Evolutionary conservation across 2,888 invertebrate genomes (phyloP), one percentile per base, ranked within the genome.

Genomic region (Amphipoea oculea): DNA sequence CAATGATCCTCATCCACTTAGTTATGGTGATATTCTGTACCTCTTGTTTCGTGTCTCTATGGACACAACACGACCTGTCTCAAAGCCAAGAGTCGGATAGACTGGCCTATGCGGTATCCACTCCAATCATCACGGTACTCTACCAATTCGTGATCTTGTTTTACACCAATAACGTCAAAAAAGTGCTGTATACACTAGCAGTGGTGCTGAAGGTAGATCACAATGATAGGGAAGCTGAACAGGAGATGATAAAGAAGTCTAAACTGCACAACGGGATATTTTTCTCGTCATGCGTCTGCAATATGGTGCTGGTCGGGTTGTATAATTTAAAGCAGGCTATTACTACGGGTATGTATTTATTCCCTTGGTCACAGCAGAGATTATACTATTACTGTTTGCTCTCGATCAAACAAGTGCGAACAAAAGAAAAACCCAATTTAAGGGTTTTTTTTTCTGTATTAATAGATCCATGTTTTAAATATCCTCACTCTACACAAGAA

Each of bases 81-180:
- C 69, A 63, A 20, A 75, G 72, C 42, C 85, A 83, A 40, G 23
- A 73, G 23, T 81, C 85, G 0, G 83, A 83, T 20, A 65, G 85
- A 42, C 54, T 85, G 0, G 73, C 76, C 3, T 85, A 85, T 42
- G 76, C 72, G 62, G 62, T n/a, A 3, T 73, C 76, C 40, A 63
- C 76, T 11, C 82, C 85, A 9, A 36, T 85, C 20, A 66, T 85
- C 65, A 85, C 72, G 5, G 12, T 83, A 5, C 66, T 81, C 45
- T 83, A 85, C 62, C 73, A 83, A n/a, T 85, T 81, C 57, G 62
- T 85, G 5, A 62, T 83, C 12, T 17, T 85, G 69, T 76, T 36
- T 29, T 70, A 85, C 48, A 76, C 72, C 2, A 42, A 54, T 17
- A 76, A 85, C 42, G 48, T 83, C 23, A 81, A 57, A 66, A 54